Evolutionary conservation across 2,797 vertebrate genomes (phyloP).

Genomic region (Gila robusta): DNA sequence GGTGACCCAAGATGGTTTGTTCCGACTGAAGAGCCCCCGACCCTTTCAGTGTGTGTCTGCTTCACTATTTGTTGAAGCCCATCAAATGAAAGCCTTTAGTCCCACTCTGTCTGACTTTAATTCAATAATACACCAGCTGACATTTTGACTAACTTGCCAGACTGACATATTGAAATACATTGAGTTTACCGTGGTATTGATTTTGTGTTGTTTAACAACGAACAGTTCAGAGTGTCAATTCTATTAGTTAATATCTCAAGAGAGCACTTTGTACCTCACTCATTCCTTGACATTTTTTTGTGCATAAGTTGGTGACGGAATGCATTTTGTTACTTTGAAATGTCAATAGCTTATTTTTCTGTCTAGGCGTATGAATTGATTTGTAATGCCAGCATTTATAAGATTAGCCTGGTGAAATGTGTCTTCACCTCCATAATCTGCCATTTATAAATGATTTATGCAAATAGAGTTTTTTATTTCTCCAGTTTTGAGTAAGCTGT

Average conservation of each 20-base stretch:
- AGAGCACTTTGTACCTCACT: background rate
- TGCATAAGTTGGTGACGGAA: background rate
- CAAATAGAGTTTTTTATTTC: slow-evolving; percentile 58
- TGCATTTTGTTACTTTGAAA: slow-evolving; percentile 25
- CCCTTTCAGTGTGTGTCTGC: slow-evolving; percentile 59
- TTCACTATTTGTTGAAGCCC: slow-evolving; percentile 45
- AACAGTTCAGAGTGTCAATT: slow-evolving; percentile 22
- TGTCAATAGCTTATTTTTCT: slow-evolving; percentile 16
- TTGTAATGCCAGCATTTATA: slow-evolving; percentile 48
- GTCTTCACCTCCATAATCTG: slow-evolving; percentile 57
- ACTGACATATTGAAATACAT: slow-evolving; percentile 39
- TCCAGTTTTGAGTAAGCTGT: slow-evolving; percentile 35
- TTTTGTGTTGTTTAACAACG: slow-evolving; percentile 30
- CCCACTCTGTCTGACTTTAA: slow-evolving; percentile 38
- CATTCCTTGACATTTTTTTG: background rate
- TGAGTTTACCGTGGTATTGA: slow-evolving; percentile 8
- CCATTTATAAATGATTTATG: slow-evolving; percentile 65
- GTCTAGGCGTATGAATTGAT: slow-evolving; percentile 19
- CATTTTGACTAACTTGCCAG: slow-evolving; percentile 46
- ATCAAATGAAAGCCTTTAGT: slow-evolving; percentile 26
- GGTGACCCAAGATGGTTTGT: slow-evolving; percentile 62
- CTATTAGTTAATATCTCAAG: background rate
- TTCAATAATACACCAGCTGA: slow-evolving; percentile 53
- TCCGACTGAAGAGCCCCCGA: slow-evolving; percentile 57
- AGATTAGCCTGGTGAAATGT: slow-evolving; percentile 38